Evolutionary conservation across 2,113 vertebrate genomes (phyloP).

Genomic region (Percina caprodes): DNA sequence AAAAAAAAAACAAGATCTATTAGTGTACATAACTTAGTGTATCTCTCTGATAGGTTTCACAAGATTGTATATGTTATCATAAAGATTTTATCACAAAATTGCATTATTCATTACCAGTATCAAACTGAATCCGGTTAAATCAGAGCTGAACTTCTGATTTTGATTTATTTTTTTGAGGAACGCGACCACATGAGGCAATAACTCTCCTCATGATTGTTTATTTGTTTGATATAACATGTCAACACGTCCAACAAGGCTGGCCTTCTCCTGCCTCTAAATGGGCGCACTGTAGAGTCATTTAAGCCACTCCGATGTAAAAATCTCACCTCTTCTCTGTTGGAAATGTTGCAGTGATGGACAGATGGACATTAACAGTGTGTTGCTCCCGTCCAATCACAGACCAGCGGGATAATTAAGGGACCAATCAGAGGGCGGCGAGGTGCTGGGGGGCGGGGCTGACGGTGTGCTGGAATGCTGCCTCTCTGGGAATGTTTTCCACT

Average conservation of each 20-base stretch:
- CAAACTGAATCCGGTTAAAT: background rate
- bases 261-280: slow-evolving; percentile 80
- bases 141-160: slow-evolving; percentile 22
- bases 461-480: slow-evolving; percentile 76
- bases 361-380: slow-evolving; percentile 55
- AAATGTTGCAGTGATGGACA: slow-evolving; percentile 69
- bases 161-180: slow-evolving; percentile 32
- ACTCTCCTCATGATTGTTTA: slow-evolving; percentile 78
- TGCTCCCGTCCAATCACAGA: slow-evolving; percentile 55
- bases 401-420: slow-evolving; percentile 38
- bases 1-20: background rate
- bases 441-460: slow-evolving; percentile 46
- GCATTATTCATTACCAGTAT: background rate
- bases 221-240: slow-evolving; percentile 82
- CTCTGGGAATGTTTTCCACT: slow-evolving; percentile 86
- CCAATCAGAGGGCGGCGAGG: slow-evolving; percentile 64
- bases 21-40: background rate
- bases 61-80: background rate
- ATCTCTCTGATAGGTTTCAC: background rate
- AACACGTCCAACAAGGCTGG: slow-evolving; percentile 77
- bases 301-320: slow-evolving; percentile 77
- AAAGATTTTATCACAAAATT: background rate
- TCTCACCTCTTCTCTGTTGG: slow-evolving; percentile 79
- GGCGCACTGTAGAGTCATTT: slow-evolving; percentile 77
- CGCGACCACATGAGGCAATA: slow-evolving; percentile 67